Conservation (phyloP, 1,140 invertebrate genomes). For the Drosophila eugracilis region DNA sequence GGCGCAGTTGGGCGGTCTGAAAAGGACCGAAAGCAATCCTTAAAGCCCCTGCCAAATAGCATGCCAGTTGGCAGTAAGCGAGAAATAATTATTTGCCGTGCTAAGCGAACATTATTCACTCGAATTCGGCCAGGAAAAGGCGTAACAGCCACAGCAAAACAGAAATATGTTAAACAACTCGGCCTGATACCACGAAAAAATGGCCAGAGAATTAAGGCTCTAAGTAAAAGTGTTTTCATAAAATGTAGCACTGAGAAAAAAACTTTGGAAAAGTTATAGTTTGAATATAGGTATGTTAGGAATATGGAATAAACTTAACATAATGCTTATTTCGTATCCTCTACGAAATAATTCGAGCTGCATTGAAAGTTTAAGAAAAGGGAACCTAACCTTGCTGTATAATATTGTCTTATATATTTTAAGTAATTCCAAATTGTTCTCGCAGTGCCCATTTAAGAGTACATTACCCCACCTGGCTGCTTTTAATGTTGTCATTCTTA, state of each 20-base stretch:
- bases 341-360: too few relatives aligned
- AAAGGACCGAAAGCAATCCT: conserved; percentile 40
- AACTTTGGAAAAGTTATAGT: neutral
- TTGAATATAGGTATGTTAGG: too few relatives aligned
- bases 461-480: conserved; percentile 15
- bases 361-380: too few relatives aligned
- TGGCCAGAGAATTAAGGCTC: conserved; percentile 24
- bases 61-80: conserved; percentile 75
- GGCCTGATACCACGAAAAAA: conserved; percentile 33
- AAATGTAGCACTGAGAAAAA: conserved; percentile 21
- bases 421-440: neutral
- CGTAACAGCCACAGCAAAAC: conserved; percentile 56
- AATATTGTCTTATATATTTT: too few relatives aligned
- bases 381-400: too few relatives aligned
- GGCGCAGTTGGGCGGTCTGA: too few relatives aligned
- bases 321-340: too few relatives aligned
- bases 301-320: too few relatives aligned
- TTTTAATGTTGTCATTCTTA: conserved; percentile 70
- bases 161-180: conserved; percentile 74
- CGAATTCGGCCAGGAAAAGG: conserved; percentile 44
- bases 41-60: conserved; percentile 73
- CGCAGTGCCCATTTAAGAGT: conserved; percentile 28
- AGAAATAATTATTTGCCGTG: conserved; percentile 84
- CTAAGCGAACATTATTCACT: conserved; percentile 80
- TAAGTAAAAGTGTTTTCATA: conserved; percentile 72